phyloP scores from a whole-genome alignment of 2,797 vertebrate genomes.

The Myotis daubentonii region DNA sequence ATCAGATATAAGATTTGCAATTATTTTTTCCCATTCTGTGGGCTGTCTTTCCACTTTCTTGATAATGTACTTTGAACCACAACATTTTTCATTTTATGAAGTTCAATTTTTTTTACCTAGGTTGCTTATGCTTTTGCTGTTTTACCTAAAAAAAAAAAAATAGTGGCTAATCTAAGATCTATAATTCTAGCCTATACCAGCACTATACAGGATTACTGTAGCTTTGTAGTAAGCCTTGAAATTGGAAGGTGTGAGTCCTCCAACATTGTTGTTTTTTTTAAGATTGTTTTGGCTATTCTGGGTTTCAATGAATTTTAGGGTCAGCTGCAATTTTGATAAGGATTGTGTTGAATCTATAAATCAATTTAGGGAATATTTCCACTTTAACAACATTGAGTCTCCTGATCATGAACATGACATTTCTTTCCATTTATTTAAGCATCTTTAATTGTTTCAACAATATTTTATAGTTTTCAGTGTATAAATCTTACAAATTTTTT shows the following conservation, averaged over 20 bases:
- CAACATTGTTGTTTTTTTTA: not conserved
- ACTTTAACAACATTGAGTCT: conserved; percentile 21
- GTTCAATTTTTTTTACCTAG: not conserved
- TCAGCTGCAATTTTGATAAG: not conserved
- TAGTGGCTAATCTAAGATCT: not conserved
- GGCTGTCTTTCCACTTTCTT: not conserved
- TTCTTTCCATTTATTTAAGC: conserved; percentile 20
- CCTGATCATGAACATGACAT: not conserved
- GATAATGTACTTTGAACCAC: not conserved
- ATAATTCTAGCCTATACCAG: not conserved
- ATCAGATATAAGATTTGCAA: not conserved
- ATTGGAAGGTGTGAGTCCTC: not conserved
- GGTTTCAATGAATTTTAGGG: conserved; percentile 10
- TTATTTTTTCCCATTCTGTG: not conserved
- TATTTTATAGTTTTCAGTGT: conserved; percentile 28
- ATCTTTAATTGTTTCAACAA: conserved; percentile 35
- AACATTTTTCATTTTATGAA: conserved; percentile 38
- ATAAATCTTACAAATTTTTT: not conserved
- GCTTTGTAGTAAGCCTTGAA: not conserved
- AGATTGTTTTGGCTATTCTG: not conserved
- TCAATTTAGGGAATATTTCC: not conserved
- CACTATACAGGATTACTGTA: not conserved
- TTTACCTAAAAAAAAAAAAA: not conserved
- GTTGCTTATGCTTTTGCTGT: conserved; percentile 13
- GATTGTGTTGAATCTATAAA: not conserved